These are phyloP conservation scores for Brachionus manjavacas DNA, from an alignment of 1,140 invertebrate species.

Conservation along the genomic window DNA sequence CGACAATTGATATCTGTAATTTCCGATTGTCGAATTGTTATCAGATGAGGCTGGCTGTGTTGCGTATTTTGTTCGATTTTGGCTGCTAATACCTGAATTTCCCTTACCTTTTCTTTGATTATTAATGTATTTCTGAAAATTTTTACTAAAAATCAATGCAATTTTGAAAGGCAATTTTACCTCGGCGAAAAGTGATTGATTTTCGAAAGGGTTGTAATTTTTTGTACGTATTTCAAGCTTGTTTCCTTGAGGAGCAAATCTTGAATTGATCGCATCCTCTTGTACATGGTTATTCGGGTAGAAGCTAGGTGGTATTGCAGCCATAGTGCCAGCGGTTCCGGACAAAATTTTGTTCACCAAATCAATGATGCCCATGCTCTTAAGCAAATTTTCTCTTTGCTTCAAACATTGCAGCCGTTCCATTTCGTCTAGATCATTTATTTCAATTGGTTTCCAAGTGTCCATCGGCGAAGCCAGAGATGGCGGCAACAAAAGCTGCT, in stretches of 20 bases:
- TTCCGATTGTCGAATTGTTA: slow-evolving; percentile 1
- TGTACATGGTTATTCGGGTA: background rate
- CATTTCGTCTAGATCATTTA: slow-evolving; percentile 56
- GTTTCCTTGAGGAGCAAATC: background rate
- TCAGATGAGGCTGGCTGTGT: background rate
- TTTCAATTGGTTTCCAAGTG: slow-evolving; percentile 44
- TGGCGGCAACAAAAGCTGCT: background rate
- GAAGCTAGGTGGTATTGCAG: background rate
- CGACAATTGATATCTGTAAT: slow-evolving; percentile 36
- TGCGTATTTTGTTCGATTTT: background rate
- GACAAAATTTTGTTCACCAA: background rate
- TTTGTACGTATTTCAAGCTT: slow-evolving; percentile 11
- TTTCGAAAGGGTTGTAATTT: slow-evolving; percentile 29
- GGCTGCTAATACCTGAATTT: background rate
- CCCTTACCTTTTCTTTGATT: background rate
- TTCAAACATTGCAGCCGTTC: slow-evolving; percentile 54
- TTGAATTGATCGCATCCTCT: background rate
- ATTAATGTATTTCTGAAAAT: slow-evolving; percentile 27
- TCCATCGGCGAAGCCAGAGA: background rate
- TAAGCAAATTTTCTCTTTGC: slow-evolving; percentile 56
- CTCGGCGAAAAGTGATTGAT: slow-evolving; percentile 6
- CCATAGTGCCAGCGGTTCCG: slow-evolving; percentile 19
- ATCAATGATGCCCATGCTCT: slow-evolving; percentile 47
- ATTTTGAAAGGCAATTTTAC: background rate
- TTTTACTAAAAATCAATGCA: background rate